Conservation (phyloP, 2,113 vertebrate genomes). For the Ceyx melanurus region DNA sequence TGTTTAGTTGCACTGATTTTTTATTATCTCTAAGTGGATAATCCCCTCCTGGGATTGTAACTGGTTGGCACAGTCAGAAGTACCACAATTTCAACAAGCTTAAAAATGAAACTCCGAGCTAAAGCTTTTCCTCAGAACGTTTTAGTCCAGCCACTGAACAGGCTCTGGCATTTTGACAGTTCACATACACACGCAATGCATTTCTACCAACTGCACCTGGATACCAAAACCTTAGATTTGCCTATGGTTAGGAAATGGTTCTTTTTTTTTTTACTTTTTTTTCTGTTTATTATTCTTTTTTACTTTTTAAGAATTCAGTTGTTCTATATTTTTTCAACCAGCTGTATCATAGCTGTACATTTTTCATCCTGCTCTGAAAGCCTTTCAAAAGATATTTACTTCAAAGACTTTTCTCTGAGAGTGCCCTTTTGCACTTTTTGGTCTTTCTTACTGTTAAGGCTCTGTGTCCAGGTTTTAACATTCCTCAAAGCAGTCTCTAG, state of each 20-base stretch:
- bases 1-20: neutral
- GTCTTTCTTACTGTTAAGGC: neutral
- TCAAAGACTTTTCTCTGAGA: neutral
- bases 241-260: neutral
- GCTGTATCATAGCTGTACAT: neutral
- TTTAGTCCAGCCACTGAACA: neutral
- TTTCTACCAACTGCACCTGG: neutral
- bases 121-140: neutral
- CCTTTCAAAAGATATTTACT: conserved; percentile 6
- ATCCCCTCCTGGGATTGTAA: neutral
- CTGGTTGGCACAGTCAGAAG: neutral
- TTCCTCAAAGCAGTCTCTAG: neutral
- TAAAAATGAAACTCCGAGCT: neutral
- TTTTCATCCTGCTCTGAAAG: neutral
- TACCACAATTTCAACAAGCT: neutral
- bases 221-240: neutral
- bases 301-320: neutral
- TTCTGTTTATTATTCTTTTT: neutral
- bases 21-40: neutral
- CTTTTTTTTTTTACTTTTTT: neutral
- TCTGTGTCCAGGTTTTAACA: neutral
- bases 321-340: neutral
- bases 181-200: neutral
- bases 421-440: neutral
- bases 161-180: neutral